Evolutionary conservation across 2,888 invertebrate species (phyloP).

Genomic region (Antheraea yamamai): DNA sequence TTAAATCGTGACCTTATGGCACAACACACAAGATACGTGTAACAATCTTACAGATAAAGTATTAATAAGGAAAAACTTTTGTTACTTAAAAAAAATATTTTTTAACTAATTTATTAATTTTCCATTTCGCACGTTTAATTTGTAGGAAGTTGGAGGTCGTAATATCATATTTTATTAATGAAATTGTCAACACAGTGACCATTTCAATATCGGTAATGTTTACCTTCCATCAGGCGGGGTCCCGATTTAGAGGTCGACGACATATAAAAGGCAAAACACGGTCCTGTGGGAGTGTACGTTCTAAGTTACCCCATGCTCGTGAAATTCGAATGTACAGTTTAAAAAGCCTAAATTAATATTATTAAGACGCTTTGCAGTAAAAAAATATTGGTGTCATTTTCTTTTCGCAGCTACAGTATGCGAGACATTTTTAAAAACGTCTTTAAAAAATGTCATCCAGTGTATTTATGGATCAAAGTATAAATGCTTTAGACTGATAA

Average conservation of each 20-base stretch:
- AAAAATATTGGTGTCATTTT: too few relatives aligned
- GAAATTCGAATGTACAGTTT: neutral
- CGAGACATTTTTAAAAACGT: too few relatives aligned
- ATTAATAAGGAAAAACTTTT: neutral
- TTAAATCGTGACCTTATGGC: too few relatives aligned
- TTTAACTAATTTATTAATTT: neutral
- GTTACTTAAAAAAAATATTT: neutral
- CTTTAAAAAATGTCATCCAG: too few relatives aligned
- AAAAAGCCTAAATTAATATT: neutral
- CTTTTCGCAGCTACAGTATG: too few relatives aligned
- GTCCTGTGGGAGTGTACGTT: neutral
- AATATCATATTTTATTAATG: neutral
- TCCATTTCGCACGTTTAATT: neutral
- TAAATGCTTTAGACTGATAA: too few relatives aligned
- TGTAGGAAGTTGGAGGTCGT: neutral
- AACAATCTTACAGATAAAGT: too few relatives aligned
- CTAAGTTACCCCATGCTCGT: neutral
- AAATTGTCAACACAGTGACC: neutral
- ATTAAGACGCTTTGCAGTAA: too few relatives aligned
- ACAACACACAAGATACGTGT: too few relatives aligned
- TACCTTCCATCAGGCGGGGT: neutral
- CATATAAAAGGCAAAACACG: neutral
- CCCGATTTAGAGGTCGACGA: constrained; percentile 2
- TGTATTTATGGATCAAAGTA: too few relatives aligned
- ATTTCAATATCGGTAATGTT: neutral